Conservation (phyloP, 2,113 vertebrate genomes). For the Taxidea taxus region DNA sequence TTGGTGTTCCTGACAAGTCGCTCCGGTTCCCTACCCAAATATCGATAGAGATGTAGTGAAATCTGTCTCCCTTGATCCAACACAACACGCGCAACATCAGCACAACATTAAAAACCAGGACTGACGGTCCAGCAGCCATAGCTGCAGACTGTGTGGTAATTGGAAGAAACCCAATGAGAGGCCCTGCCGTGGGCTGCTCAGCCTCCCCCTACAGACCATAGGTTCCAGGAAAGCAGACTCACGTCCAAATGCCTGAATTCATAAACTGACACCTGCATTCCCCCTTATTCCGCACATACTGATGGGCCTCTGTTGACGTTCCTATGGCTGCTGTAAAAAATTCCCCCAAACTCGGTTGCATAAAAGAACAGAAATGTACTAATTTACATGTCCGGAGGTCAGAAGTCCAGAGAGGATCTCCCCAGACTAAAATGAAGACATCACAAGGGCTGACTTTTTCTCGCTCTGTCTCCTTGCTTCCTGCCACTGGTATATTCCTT, state of each 20-base stretch:
- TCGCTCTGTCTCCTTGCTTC: not conserved
- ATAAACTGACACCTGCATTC: not conserved
- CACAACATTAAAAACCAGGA: not conserved
- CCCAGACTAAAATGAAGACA: not conserved
- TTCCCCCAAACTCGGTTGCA: not conserved
- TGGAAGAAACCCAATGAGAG: too few relatives aligned
- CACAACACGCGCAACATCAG: not conserved
- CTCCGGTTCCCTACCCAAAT: not conserved
- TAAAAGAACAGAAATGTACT: not conserved
- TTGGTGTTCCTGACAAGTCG: not conserved
- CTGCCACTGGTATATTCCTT: not conserved
- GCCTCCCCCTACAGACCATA: not conserved
- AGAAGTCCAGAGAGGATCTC: not conserved
- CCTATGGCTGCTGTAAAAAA: not conserved
- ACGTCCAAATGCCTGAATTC: not conserved
- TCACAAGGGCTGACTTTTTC: not conserved
- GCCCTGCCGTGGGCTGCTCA: not conserved
- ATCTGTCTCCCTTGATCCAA: not conserved
- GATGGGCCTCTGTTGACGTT: not conserved
- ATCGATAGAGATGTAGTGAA: not conserved
- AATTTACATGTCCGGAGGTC: not conserved
- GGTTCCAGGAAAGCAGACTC: not conserved
- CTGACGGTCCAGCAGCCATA: not conserved
- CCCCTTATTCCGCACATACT: not conserved
- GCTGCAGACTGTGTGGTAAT: not conserved